Evolutionary conservation across 2,888 invertebrate genomes (phyloP).

Genomic region (Eupithecia abbreviata): DNA sequence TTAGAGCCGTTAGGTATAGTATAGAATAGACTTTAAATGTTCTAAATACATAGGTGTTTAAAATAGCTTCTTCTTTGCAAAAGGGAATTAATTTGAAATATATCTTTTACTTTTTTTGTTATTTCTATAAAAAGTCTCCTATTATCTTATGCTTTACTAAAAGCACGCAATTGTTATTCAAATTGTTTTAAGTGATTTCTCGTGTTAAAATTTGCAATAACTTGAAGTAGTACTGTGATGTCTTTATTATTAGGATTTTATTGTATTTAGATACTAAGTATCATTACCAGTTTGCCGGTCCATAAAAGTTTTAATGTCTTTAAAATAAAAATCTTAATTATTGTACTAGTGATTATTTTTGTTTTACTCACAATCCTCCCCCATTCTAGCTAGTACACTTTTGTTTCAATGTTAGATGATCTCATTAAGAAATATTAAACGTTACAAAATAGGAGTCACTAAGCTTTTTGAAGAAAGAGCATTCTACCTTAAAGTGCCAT

Average conservation of each 20-base stretch:
- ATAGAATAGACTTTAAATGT: conserved; percentile 1
- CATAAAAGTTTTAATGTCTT: conserved; percentile 38
- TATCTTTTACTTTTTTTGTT: background rate
- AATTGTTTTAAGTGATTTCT: conserved; percentile 23
- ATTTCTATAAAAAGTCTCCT: background rate
- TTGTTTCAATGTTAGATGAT: background rate
- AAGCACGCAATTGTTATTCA: conserved; percentile 18
- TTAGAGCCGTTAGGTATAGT: conserved; percentile 24
- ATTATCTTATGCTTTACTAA: conserved; percentile 10
- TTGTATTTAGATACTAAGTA: conserved; percentile 47
- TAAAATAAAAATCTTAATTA: conserved; percentile 39
- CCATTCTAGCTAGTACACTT: background rate
- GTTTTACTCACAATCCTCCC: background rate
- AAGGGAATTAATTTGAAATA: conserved; percentile 7
- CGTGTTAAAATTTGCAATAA: conserved; percentile 25
- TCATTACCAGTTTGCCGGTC: conserved; percentile 45
- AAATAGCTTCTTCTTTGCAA: conserved; percentile 14
- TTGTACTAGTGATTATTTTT: background rate
- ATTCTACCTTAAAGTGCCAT: conserved; percentile 33
- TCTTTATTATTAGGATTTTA: conserved; percentile 39
- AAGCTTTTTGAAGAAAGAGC: conserved; percentile 35
- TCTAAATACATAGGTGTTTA: conserved; percentile 6
- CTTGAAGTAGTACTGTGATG: conserved; percentile 45
- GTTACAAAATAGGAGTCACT: conserved; percentile 26
- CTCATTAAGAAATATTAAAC: conserved; percentile 6